Conservation (phyloP, 2,797 vertebrate genomes). For the Clarias pachynema region DNA sequence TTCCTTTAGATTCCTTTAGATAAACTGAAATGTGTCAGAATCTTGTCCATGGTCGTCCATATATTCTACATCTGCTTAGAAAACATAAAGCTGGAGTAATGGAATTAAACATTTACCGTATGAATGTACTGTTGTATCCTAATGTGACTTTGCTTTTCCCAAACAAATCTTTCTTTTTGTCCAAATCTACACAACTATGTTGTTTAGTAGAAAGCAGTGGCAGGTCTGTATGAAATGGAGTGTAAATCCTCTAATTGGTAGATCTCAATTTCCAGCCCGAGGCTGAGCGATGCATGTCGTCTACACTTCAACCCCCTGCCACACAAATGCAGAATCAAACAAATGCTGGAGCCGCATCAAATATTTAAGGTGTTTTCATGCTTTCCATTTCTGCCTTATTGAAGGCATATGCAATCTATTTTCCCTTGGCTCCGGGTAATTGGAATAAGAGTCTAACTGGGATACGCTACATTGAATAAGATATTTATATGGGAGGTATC, state of each 20-base stretch:
- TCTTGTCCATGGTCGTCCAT: background rate
- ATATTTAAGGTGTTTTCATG: conserved; percentile 41
- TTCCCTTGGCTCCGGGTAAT: conserved; percentile 8
- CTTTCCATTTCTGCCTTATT: conserved; percentile 36
- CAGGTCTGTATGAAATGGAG: conserved; percentile 11
- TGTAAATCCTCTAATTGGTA: conserved; percentile 39
- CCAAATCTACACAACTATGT: conserved; percentile 6
- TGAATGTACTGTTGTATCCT: background rate
- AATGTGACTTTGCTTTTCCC: background rate
- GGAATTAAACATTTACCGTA: background rate
- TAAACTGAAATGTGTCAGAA: conserved; percentile 9
- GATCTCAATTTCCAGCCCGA: conserved; percentile 21
- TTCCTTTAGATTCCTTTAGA: too few relatives aligned
- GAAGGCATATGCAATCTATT: conserved; percentile 38
- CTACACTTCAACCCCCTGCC: conserved; percentile 21
- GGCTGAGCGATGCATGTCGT: conserved; percentile 21
- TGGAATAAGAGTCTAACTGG: conserved; percentile 19
- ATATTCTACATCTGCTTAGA: background rate
- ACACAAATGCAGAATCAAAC: conserved; percentile 13
- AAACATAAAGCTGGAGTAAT: background rate
- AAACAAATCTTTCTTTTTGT: conserved; percentile 20
- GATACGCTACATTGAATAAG: conserved; percentile 21
- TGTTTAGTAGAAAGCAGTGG: conserved; percentile 17
- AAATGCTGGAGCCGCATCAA: conserved; percentile 31
- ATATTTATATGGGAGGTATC: conserved; percentile 23